A percentile compares a stretch with the other conserved stretches of the same genome.
Evolutionary conservation across 2,113 vertebrate species (phyloP).

Genomic region (Clarias batrachus): DNA sequence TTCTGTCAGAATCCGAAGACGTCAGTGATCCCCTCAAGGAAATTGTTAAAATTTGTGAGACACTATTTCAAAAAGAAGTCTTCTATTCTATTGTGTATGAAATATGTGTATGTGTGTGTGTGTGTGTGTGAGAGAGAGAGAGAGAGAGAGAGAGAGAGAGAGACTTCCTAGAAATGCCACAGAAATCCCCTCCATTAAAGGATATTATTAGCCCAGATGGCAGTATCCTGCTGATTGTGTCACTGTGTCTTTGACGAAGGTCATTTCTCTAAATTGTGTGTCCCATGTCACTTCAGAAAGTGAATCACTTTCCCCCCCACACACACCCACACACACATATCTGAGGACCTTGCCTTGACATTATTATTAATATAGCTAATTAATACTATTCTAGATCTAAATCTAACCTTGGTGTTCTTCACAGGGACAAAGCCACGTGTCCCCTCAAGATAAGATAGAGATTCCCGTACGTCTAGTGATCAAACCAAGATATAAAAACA

Average conservation of each 20-base stretch:
- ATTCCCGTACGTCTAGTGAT: background rate
- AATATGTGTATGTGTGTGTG: background rate
- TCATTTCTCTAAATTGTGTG: background rate
- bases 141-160: no score
- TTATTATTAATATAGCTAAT: background rate
- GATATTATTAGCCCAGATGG: background rate
- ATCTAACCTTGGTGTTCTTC: background rate
- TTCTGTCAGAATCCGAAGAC: no score
- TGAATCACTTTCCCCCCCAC: background rate
- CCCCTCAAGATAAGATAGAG: background rate
- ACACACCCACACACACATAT: background rate
- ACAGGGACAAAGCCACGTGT: background rate
- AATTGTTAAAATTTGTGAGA: no score
- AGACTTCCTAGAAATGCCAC: background rate
- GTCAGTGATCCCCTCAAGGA: no score
- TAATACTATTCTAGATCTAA: background rate
- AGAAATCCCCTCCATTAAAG: background rate
- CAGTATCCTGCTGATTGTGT: background rate
- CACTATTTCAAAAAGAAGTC: no score
- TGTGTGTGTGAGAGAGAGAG: constrained; percentile 24
- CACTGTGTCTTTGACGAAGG: background rate
- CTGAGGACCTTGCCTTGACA: background rate
- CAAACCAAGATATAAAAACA: background rate
- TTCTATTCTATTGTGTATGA: no score
- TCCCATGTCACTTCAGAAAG: background rate